Conservation (phyloP, 2,888 invertebrate genomes). For the Heliconius ethilla region DNA sequence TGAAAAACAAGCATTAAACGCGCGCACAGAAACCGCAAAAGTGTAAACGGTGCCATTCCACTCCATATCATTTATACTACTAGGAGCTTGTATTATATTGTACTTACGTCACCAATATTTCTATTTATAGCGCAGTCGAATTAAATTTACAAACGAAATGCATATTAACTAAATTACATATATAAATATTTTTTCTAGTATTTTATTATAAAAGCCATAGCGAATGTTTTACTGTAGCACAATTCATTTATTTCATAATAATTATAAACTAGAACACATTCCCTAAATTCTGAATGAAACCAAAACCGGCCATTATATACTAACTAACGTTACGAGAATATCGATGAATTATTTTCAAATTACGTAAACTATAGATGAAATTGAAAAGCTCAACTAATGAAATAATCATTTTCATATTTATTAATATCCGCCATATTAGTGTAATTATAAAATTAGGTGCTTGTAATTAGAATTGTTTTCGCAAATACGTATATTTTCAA, state of each 20-base stretch:
- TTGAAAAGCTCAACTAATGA: slow-evolving; percentile 43
- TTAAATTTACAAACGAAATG: slow-evolving; percentile 48
- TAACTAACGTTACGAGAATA: slow-evolving; percentile 36
- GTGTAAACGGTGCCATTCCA: slow-evolving; percentile 48
- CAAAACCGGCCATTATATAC: slow-evolving; percentile 48
- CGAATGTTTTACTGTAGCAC: slow-evolving; percentile 36
- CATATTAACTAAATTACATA: slow-evolving; percentile 49
- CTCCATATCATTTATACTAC: slow-evolving; percentile 75
- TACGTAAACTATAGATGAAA: slow-evolving; percentile 36
- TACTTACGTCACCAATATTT: slow-evolving; percentile 54
- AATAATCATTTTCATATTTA: slow-evolving; percentile 37
- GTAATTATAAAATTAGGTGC: slow-evolving; percentile 59
- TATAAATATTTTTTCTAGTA: slow-evolving; percentile 67
- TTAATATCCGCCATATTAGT: slow-evolving; percentile 38
- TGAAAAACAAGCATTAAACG: background rate
- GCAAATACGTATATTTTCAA: slow-evolving; percentile 67
- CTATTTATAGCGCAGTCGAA: slow-evolving; percentile 60
- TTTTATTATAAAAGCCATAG: slow-evolving; percentile 58
- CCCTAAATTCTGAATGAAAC: slow-evolving; percentile 39
- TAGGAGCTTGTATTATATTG: slow-evolving; percentile 69
- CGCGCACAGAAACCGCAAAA: slow-evolving; percentile 23
- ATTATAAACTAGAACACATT: slow-evolving; percentile 14
- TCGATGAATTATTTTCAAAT: slow-evolving; percentile 34
- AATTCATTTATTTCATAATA: slow-evolving; percentile 26
- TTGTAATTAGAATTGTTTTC: slow-evolving; percentile 59